phyloP scores from a whole-genome alignment of 2,888 invertebrate genomes.

The Sinotaia quadrata region DNA sequence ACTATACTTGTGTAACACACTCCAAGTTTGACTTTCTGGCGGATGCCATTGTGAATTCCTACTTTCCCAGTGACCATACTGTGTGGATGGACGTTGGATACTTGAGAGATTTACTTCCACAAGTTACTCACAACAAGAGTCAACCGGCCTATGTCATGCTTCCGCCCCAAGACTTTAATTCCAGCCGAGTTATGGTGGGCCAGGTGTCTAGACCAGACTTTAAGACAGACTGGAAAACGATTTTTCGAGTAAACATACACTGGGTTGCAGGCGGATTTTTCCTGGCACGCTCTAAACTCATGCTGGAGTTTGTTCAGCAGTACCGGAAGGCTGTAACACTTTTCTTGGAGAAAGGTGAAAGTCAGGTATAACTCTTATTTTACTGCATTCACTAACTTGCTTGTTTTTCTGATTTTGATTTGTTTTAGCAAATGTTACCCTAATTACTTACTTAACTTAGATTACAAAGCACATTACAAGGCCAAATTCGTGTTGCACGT shows the following conservation, averaged over 20 bases:
- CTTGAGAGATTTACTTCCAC: background rate
- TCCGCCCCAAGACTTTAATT: background rate
- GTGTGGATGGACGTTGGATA: conserved; percentile 23
- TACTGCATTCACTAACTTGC: no score
- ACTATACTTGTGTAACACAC: conserved; percentile 26
- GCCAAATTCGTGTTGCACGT: no score
- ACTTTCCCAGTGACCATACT: conserved; percentile 2
- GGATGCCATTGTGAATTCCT: background rate
- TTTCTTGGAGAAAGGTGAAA: conserved; percentile 7
- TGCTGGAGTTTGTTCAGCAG: conserved; percentile 14
- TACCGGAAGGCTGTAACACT: conserved; percentile 10
- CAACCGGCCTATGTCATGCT: background rate
- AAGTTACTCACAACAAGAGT: no score
- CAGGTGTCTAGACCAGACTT: conserved; percentile 11
- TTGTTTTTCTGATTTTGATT: no score
- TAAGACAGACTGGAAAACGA: background rate
- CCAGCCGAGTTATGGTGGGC: conserved; percentile 4
- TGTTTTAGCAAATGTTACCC: no score
- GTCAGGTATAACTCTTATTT: background rate
- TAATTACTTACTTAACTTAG: no score
- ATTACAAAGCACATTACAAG: no score
- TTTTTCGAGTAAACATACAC: conserved; percentile 12
- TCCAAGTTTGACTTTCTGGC: conserved; percentile 20
- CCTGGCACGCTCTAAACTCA: conserved; percentile 7
- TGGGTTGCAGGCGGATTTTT: conserved; percentile 26